Base-by-base conservation (phyloP, 1,140 invertebrate species). In the Zaprionus davidi region DNA sequence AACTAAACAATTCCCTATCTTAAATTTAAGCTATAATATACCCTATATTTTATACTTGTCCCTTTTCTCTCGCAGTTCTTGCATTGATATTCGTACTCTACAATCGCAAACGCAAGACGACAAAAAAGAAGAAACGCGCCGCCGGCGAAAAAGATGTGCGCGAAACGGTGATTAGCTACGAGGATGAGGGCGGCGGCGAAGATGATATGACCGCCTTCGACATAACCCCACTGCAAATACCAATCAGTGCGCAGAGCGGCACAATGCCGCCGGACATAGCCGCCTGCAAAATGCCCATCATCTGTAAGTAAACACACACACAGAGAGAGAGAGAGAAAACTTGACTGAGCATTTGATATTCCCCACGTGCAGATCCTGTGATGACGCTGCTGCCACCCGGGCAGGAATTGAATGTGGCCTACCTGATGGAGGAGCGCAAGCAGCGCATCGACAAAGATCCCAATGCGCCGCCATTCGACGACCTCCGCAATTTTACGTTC, bases 181-280 rank as follows among this genome's bases (percentile, higher is more conserved):
- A 99, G 90, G 98, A 99, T 91, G 98, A 99, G 93, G 98, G 98
- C 34, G 98, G 97, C 82, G 97, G 97, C 76, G 98, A 99, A 93
- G 98, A 99, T 90, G 98, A 99, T 91, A 99, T 99, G 97, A 98
- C 98, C 5, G 98, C 98, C 15, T 99, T 99, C 93, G 99, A 99
- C 90, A 99, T 99, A 78, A 99, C 97, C 3, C 97, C 98, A 13
- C 94, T 99, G 28, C 97, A 99, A 93, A 99, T 99, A 91, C 98
- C 98, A n/a, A 97, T 98, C 69, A 97, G 97, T 68, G 91, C 91
- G 51, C 85, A 90, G 55, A 97, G 96, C 66, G 84, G 84, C 85
- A 96, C 96, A 2, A 94, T 96, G 76, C 96, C 96, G 63, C 96
- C 96, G 56, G 97, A 97, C 92, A 94, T 96, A 79, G 94, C 95